These are phyloP conservation scores for Betta splendens DNA, from an alignment of 2,797 vertebrate species.

Conservation along the genomic window DNA sequence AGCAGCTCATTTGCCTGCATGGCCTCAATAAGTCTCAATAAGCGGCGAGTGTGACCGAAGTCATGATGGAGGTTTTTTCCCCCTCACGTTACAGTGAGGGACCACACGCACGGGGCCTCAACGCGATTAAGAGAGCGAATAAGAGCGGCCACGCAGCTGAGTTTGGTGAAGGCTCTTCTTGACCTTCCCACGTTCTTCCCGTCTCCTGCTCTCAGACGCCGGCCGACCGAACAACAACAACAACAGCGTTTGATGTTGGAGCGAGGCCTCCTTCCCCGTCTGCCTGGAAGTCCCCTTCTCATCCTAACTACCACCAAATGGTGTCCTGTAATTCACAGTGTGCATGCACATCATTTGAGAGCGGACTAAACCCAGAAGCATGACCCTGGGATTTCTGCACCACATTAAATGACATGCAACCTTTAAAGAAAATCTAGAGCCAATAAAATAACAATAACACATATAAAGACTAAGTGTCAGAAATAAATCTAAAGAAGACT, in stretches of 20 bases:
- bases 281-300: constrained; percentile 76
- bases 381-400: constrained; percentile 54
- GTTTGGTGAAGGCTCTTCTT: constrained; percentile 28
- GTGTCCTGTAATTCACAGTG: constrained; percentile 67
- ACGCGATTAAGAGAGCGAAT: constrained; percentile 9
- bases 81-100: constrained; percentile 6
- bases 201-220: constrained; percentile 49
- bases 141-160: constrained; percentile 11
- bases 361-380: constrained; percentile 74
- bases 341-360: constrained; percentile 69
- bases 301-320: constrained; percentile 74
- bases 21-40: constrained; percentile 4
- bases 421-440: constrained; percentile 52
- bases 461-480: constrained; percentile 63
- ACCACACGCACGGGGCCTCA: constrained; percentile 9
- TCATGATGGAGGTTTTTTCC: not conserved
- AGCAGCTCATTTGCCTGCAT: constrained; percentile 15
- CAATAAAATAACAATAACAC: constrained; percentile 62
- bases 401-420: constrained; percentile 64
- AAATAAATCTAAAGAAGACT: constrained; percentile 33
- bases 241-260: constrained; percentile 69
- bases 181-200: constrained; percentile 56
- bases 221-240: constrained; percentile 65
- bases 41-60: constrained; percentile 2
- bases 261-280: constrained; percentile 52